Percentiles rank a stretch among this genome's conserved stretches.
Evolutionary conservation across 2,797 vertebrate species (phyloP).

Genomic region (Sitta carolinensis): DNA sequence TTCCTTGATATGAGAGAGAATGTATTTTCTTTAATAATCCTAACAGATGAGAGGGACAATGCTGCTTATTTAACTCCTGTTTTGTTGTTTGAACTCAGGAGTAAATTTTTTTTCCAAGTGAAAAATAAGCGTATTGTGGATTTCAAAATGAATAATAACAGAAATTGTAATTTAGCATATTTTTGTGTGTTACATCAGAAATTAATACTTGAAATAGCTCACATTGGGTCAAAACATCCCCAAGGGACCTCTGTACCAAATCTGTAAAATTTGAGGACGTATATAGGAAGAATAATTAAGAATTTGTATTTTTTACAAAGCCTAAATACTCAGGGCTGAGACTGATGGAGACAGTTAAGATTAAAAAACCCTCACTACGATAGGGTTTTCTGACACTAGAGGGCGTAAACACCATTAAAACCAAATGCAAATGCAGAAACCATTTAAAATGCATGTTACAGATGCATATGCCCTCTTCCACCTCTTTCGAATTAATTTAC

Average conservation of each 20-base stretch:
- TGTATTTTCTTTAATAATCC: not conserved
- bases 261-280: not conserved
- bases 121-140: not conserved
- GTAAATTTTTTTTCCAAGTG: not conserved
- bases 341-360: not conserved
- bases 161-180: not conserved
- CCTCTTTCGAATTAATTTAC: conserved; percentile 35
- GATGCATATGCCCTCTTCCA: not conserved
- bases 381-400: conserved; percentile 54
- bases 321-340: not conserved
- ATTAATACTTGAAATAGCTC: not conserved
- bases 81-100: not conserved
- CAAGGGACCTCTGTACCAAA: not conserved
- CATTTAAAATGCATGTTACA: not conserved
- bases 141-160: not conserved
- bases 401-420: conserved; percentile 74
- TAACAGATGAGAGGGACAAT: not conserved
- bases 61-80: not conserved
- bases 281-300: not conserved
- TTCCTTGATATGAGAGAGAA: not conserved
- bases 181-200: not conserved
- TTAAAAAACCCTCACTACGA: not conserved
- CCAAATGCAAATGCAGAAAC: not conserved
- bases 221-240: not conserved
- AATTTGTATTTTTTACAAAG: not conserved